Evolutionary conservation across 2,888 invertebrate genomes (phyloP).

Genomic region (Cantharis rustica): DNA sequence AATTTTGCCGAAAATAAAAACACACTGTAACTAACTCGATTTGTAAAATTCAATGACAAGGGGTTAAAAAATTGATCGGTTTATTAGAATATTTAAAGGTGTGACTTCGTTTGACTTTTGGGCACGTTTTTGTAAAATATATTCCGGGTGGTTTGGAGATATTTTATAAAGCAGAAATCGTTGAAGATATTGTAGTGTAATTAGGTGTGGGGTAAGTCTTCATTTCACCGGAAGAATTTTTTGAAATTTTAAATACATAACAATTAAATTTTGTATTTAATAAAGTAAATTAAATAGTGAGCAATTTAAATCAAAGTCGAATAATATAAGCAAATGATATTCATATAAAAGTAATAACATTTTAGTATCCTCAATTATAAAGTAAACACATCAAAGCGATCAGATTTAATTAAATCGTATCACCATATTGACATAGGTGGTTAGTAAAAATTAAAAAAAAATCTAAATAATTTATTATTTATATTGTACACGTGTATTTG

Average conservation of each 20-base stretch:
- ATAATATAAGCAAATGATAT: not conserved
- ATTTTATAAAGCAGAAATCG: not conserved
- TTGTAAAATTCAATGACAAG: not conserved
- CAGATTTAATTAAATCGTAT: conserved; percentile 50
- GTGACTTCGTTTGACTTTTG: not conserved
- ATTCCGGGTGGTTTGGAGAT: not conserved
- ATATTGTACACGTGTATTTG: conserved; percentile 33
- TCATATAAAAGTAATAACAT: conserved; percentile 6
- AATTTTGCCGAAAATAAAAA: not conserved
- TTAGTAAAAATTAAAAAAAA: conserved; percentile 38
- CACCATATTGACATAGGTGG: conserved; percentile 51
- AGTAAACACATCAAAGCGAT: conserved; percentile 21
- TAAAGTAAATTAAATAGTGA: not conserved
- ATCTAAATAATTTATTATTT: conserved; percentile 15
- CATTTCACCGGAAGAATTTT: not conserved
- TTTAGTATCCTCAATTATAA: conserved; percentile 1
- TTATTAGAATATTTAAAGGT: not conserved
- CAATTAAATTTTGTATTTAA: not conserved
- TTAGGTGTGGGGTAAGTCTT: not conserved
- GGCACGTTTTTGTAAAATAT: not conserved
- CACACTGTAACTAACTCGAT: not conserved
- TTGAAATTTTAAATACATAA: not conserved
- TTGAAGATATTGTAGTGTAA: not conserved
- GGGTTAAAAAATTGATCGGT: not conserved
- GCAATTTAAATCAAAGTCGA: not conserved